These are phyloP conservation scores for Gandaritis pyraliata DNA, from an alignment of 2,888 invertebrate species.

Conservation along the genomic window DNA sequence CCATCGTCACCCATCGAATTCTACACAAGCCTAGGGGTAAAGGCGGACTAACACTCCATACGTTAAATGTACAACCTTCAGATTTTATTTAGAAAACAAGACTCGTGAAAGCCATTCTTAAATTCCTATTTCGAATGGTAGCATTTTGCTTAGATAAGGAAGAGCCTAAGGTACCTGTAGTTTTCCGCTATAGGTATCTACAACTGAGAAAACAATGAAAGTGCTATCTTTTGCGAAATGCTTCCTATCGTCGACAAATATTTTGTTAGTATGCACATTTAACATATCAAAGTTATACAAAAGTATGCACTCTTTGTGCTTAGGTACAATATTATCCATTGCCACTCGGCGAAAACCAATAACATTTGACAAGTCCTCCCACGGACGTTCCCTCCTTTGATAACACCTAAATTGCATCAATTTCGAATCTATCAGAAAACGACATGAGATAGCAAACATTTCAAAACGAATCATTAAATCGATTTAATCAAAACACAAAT, in stretches of 20 bases:
- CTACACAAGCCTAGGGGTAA: slow-evolving; percentile 78
- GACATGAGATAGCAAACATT: slow-evolving; percentile 41
- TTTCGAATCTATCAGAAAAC: slow-evolving; percentile 81
- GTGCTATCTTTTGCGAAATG: slow-evolving; percentile 22
- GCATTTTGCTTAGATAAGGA: neutral
- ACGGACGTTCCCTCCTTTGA: slow-evolving; percentile 61
- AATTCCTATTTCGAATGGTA: no score
- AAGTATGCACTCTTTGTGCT: slow-evolving; percentile 73
- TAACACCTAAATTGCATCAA: slow-evolving; percentile 71
- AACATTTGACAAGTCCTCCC: slow-evolving; percentile 58
- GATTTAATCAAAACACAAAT: slow-evolving; percentile 11
- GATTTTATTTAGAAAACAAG: no score
- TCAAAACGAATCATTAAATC: slow-evolving; percentile 16
- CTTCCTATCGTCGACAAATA: slow-evolving; percentile 23
- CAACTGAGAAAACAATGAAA: neutral
- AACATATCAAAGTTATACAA: slow-evolving; percentile 65
- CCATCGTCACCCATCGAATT: slow-evolving; percentile 55
- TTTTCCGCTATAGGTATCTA: no score
- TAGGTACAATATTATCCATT: slow-evolving; percentile 55
- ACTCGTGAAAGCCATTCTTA: no score
- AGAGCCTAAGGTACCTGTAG: neutral
- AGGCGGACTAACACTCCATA: slow-evolving; percentile 76
- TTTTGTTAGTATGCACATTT: slow-evolving; percentile 56
- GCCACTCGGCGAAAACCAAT: slow-evolving; percentile 61
- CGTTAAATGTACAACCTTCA: slow-evolving; percentile 66